These are phyloP conservation scores for Opisthocomus hoazin DNA, from an alignment of 2,113 vertebrate species.

Conservation along the genomic window DNA sequence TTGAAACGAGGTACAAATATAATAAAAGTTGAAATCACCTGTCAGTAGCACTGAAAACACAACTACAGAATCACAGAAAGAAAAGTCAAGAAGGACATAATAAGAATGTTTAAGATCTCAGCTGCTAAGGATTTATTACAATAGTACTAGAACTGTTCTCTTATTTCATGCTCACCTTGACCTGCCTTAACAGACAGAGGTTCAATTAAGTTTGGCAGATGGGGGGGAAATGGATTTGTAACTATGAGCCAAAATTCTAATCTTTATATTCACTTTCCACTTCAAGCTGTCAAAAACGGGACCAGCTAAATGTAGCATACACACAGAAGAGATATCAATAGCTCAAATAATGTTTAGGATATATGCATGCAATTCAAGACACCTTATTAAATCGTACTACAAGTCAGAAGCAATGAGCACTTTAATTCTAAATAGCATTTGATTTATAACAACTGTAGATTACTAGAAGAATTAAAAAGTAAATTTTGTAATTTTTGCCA, in stretches of 20 bases:
- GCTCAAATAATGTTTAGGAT: neutral
- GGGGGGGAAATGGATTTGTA: neutral
- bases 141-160: neutral
- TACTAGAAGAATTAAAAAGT: neutral
- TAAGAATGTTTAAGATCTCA: neutral
- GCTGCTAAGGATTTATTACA: neutral
- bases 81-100: neutral
- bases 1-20: neutral
- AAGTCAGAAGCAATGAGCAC: neutral
- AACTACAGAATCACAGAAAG: neutral
- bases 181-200: neutral
- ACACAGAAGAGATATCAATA: neutral
- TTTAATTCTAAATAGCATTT: neutral
- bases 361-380: neutral
- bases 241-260: neutral
- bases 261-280: neutral
- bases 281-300: neutral
- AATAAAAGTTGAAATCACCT: neutral
- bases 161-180: neutral
- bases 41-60: neutral
- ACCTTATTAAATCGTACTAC: neutral
- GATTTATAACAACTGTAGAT: neutral
- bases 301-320: neutral
- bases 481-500: neutral
- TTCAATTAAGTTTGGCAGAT: neutral